Percentiles rank a stretch among this genome's conserved stretches.
phyloP scores from a whole-genome alignment of 2,113 vertebrate genomes.

The Murina feae region DNA sequence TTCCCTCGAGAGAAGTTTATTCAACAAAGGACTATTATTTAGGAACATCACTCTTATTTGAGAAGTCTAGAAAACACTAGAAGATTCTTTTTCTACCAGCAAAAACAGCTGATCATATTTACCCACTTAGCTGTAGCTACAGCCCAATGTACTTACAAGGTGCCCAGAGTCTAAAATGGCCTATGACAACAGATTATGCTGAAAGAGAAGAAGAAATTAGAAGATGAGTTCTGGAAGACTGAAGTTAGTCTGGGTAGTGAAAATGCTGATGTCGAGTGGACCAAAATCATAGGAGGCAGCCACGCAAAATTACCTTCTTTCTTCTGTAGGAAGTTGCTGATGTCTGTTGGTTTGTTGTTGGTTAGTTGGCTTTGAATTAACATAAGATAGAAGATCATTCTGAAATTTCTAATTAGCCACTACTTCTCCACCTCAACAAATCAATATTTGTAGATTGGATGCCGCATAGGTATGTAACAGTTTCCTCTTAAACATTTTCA shows the following conservation, averaged over 20 bases:
- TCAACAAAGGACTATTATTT: not conserved
- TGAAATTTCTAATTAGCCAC: not conserved
- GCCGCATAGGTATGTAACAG: not conserved
- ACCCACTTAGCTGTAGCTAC: not conserved
- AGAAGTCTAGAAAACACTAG: not conserved
- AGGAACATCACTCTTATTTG: not conserved
- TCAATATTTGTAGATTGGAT: not conserved
- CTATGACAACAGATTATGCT: not conserved
- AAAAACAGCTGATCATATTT: not conserved
- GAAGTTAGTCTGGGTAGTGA: not conserved
- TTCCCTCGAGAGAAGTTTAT: not conserved
- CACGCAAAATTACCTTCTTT: not conserved
- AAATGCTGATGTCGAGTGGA: not conserved
- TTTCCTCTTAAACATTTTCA: slow-evolving; percentile 4
- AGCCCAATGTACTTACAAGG: not conserved
- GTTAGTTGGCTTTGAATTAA: not conserved
- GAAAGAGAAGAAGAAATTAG: not conserved
- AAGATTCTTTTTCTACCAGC: not conserved
- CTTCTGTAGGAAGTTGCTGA: not conserved
- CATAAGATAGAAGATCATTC: not conserved
- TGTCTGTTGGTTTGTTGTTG: not conserved
- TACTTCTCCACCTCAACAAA: not conserved
- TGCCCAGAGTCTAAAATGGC: not conserved
- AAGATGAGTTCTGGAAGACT: not conserved
- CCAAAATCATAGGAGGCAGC: not conserved